Base-by-base conservation (phyloP, 2,113 vertebrate genomes). In the Lepidothrix coronata region DNA sequence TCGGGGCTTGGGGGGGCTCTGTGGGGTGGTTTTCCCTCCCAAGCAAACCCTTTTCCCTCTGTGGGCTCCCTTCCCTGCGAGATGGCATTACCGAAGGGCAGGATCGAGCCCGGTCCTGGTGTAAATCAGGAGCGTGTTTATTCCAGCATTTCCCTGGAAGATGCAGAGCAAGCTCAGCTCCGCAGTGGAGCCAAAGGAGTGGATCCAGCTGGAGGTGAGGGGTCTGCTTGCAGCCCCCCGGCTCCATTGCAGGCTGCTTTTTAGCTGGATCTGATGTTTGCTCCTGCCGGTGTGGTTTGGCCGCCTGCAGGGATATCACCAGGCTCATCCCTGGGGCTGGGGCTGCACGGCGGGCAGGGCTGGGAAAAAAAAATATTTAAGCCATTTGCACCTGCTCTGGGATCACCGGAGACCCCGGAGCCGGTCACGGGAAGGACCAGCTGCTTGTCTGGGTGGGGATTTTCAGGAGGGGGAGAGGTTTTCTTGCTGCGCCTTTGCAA, bases 261-360 rank as follows among this genome's bases (percentile, higher is more conserved):
- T 43, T 13, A 1, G 5, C 1, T 3, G 41, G 6, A 48, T 30
- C 55, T 7, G 3, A 24, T 1, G 4, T 23, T 52, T 1, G 24
- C 18, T 57, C 12, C 67, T 10, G 39, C 43, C 3, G 24, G 0
- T 7, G 9, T 5, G 14, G 35, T 31, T 65, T 5, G n/a, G 14
- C 43, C 2, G 8, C 27, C 52, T n/a, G 25, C 2, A 15, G 37
- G 61, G 61, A 30, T 13, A 43, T 21, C 37, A 4, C 41, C 30
- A 0, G 5, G 51, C 51, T 85, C 2, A 0, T 52, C 46, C 23
- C 65, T 19, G 46, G 10, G 17, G 37, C 27, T 1, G 37, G 72
- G 65, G n/a, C 44, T 48, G 51, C n/a, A 2, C 2, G 2, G 44
- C 9, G 5, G 39, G 10, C 41, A 30, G 30, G 37, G 57, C 41